A percentile compares a stretch with the other conserved stretches of the same genome.
These are phyloP conservation scores for Gulo gulo DNA, from an alignment of 2,113 vertebrate genomes.

Conservation along the genomic window DNA sequence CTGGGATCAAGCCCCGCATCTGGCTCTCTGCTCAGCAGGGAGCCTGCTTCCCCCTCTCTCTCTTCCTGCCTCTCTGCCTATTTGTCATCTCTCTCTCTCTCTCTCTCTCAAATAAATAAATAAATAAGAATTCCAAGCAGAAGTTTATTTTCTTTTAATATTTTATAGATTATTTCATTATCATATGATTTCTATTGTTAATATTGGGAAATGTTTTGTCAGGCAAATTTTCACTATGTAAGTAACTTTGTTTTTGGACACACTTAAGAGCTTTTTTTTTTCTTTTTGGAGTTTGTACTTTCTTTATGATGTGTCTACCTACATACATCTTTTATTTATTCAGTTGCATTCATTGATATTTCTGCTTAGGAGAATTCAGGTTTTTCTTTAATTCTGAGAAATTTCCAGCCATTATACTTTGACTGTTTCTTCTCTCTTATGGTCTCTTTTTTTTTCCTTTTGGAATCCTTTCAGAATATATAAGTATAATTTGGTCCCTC, in stretches of 20 bases:
- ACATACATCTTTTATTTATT: neutral
- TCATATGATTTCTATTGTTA: neutral
- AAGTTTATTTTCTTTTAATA: neutral
- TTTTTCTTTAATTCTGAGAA: neutral
- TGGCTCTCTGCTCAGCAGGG: too few species aligned
- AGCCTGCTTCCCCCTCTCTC: too few species aligned
- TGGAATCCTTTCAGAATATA: neutral
- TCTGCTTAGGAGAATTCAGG: neutral
- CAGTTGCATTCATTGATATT: neutral
- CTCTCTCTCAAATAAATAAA: too few species aligned
- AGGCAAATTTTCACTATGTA: neutral
- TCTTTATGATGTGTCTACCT: neutral
- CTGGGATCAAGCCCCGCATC: too few species aligned
- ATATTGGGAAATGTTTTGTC: neutral
- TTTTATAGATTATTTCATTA: neutral
- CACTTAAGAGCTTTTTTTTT: neutral
- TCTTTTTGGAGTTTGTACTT: neutral
- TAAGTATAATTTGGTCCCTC: neutral
- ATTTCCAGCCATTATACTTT: neutral
- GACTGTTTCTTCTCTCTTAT: neutral
- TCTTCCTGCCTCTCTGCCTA: too few species aligned
- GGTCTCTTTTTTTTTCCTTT: neutral
- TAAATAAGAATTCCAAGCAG: neutral
- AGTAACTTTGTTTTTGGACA: neutral
- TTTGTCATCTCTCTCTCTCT: too few species aligned